Evolutionary conservation across 1,140 invertebrate species (phyloP).

Genomic region (Drosophila ananassae): DNA sequence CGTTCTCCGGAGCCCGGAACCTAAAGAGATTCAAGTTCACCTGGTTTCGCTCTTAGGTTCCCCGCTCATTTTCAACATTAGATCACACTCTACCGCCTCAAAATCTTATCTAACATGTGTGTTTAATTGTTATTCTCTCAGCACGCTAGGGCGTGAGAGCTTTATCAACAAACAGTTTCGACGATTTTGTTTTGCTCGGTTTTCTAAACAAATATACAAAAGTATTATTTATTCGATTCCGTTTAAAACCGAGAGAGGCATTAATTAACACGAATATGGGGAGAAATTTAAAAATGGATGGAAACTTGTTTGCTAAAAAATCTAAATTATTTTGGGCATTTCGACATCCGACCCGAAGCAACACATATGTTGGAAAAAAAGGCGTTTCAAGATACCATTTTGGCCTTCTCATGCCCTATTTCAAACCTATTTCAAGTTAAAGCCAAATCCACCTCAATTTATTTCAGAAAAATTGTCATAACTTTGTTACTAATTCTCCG

Average conservation of each 20-base stretch:
- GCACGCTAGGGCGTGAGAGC: background rate
- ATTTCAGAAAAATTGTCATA: no score
- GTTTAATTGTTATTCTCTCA: constrained; percentile 8
- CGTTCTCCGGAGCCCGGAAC: constrained; percentile 13
- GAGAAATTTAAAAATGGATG: background rate
- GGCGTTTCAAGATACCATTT: no score
- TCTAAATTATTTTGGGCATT: no score
- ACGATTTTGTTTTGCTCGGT: constrained; percentile 33
- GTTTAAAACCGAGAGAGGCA: background rate
- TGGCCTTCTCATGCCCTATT: no score
- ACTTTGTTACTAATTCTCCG: no score
- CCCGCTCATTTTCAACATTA: constrained; percentile 11
- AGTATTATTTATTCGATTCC: background rate
- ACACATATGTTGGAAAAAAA: no score
- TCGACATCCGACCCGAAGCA: no score
- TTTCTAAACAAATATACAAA: constrained; percentile 33
- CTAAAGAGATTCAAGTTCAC: constrained; percentile 30
- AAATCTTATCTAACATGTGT: constrained; percentile 4
- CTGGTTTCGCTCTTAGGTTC: constrained; percentile 20
- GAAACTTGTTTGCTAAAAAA: constrained; percentile 4
- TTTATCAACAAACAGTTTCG: constrained; percentile 7
- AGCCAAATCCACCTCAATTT: no score
- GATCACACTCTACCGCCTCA: constrained; percentile 4
- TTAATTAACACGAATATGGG: background rate
- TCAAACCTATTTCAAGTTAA: no score